Conservation (phyloP, 2,888 invertebrate genomes). For the Lithophane socia region DNA sequence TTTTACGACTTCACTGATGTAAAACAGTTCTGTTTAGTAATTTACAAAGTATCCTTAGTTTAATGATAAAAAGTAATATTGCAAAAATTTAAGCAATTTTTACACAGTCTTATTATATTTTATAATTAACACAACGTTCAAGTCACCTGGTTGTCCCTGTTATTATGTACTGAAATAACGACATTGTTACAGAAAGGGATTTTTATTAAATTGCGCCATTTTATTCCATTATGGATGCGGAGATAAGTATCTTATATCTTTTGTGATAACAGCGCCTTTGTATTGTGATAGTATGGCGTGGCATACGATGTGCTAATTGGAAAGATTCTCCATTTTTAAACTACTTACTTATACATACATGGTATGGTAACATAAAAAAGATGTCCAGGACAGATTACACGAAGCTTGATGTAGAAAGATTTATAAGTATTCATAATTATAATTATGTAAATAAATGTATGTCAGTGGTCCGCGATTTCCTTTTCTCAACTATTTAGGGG, state of each 20-base stretch:
- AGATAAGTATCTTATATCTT: neutral
- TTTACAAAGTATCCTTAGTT: neutral
- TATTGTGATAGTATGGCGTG: neutral
- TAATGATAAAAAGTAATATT: neutral
- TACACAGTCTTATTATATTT: no score
- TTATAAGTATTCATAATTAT: no score
- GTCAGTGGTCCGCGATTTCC: neutral
- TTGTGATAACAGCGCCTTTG: neutral
- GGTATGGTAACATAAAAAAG: neutral
- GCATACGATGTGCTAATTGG: neutral
- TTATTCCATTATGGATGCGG: conserved; percentile 5
- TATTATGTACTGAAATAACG: neutral
- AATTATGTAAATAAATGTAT: neutral
- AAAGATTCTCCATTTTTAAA: neutral
- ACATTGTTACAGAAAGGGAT: neutral
- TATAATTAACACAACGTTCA: neutral
- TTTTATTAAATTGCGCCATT: conserved; percentile 5
- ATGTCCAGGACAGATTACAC: neutral
- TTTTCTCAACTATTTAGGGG: no score
- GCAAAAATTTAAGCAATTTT: neutral
- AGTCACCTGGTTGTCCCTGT: neutral
- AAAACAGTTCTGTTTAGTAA: no score
- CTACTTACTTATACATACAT: no score
- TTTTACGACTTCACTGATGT: no score
- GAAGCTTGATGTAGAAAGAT: neutral